These are phyloP conservation scores for Papilio aristodemus DNA, from an alignment of 1,140 invertebrate species.

Conservation along the genomic window DNA sequence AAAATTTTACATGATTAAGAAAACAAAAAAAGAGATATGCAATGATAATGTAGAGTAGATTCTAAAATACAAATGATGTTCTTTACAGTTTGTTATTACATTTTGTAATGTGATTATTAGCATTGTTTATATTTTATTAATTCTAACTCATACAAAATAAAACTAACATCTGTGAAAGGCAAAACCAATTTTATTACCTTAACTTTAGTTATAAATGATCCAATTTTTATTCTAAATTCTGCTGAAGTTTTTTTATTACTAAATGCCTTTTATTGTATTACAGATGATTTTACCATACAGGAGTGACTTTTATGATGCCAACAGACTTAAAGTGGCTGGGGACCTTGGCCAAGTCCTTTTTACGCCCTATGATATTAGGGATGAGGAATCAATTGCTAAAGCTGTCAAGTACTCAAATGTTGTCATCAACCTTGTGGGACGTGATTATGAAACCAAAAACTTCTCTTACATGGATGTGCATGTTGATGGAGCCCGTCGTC, in stretches of 20 bases:
- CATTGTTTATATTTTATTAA: neutral
- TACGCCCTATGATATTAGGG: slow-evolving; percentile 90
- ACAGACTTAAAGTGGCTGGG: slow-evolving; percentile 90
- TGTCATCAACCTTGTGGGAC: slow-evolving; percentile 97
- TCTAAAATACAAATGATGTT: no score
- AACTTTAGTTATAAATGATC: neutral
- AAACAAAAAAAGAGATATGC: no score
- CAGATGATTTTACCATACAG: slow-evolving; percentile 96
- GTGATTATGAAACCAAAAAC: slow-evolving; percentile 95
- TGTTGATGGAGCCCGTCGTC: slow-evolving; percentile 85
- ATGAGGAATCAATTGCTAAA: slow-evolving; percentile 94
- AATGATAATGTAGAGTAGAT: no score
- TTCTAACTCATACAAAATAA: neutral
- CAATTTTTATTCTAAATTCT: slow-evolving; percentile 28
- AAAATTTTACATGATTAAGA: no score
- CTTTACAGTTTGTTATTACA: no score
- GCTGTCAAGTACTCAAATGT: slow-evolving; percentile 97
- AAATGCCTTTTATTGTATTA: slow-evolving; percentile 51
- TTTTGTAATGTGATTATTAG: no score
- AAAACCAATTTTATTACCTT: no score
- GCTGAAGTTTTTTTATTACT: neutral
- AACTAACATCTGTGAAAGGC: neutral
- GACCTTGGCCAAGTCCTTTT: slow-evolving; percentile 98
- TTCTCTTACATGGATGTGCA: slow-evolving; percentile 91
- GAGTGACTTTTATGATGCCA: slow-evolving; percentile 89